These are phyloP conservation scores for Eriocheir sinensis DNA, from an alignment of 1,140 invertebrate species.

Conservation along the genomic window DNA sequence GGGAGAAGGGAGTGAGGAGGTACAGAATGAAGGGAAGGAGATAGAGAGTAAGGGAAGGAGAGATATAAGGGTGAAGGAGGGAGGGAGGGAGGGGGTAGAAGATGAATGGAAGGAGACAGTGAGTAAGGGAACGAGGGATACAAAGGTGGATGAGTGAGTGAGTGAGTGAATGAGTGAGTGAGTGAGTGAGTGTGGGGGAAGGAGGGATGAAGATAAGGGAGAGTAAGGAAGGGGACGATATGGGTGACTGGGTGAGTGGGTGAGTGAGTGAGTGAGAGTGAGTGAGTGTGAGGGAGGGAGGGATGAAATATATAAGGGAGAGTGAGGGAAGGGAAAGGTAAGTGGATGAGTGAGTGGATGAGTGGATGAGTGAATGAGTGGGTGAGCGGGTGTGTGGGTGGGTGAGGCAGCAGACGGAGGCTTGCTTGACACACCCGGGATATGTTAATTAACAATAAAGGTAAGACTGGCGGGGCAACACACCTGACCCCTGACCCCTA, in stretches of 20 bases:
- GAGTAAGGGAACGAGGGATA: not conserved
- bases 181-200: too few relatives aligned
- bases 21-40: not conserved
- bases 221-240: not conserved
- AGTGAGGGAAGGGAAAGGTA: not conserved
- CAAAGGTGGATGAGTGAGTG: not conserved
- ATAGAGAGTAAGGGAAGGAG: not conserved
- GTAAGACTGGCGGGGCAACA: not conserved
- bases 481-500: not conserved
- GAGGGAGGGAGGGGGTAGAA: not conserved
- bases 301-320: not conserved
- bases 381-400: not conserved
- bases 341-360: not conserved
- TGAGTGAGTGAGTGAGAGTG: not conserved
- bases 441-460: slow-evolving; percentile 56
- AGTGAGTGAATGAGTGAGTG: not conserved
- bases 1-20: not conserved
- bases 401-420: not conserved
- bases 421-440: not conserved
- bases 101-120: not conserved
- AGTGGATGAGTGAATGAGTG: not conserved
- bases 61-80: not conserved
- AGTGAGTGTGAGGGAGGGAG: not conserved
- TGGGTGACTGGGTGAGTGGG: not conserved
- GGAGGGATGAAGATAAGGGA: not conserved